phyloP scores from a whole-genome alignment of 2,888 invertebrate genomes.

The Smittia aterrima region DNA sequence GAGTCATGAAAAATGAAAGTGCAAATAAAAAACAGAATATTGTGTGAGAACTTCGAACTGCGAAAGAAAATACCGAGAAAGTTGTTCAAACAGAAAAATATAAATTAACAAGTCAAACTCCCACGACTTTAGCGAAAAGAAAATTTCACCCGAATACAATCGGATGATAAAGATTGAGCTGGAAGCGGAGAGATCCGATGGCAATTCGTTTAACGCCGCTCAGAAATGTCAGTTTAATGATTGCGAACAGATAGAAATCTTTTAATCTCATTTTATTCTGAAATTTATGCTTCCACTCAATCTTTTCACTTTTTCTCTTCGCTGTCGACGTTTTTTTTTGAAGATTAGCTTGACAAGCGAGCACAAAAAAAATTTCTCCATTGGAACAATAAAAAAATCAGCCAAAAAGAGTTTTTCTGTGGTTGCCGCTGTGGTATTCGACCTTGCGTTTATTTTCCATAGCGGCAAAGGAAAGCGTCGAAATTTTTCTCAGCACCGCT shows the following conservation, averaged over 20 bases:
- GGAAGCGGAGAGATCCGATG: background rate
- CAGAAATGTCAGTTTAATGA: background rate
- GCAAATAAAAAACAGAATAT: background rate
- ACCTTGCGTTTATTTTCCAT: conserved; percentile 30
- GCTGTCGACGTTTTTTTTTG: background rate
- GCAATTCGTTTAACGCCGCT: background rate
- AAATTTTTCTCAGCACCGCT: conserved; percentile 31
- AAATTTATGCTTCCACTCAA: background rate
- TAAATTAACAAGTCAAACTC: conserved; percentile 33
- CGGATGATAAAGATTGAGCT: background rate
- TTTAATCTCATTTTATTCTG: background rate
- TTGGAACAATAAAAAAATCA: background rate
- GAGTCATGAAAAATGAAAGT: conserved; percentile 19
- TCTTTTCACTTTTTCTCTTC: background rate
- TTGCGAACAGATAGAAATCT: background rate
- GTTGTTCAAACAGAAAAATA: background rate
- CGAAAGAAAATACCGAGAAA: background rate
- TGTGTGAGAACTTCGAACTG: background rate
- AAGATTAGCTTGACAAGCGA: conserved; percentile 3
- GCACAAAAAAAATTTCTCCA: background rate
- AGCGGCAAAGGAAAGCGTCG: conserved; percentile 23
- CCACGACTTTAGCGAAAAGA: conserved; percentile 25
- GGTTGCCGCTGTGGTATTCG: background rate
- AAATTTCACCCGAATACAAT: conserved; percentile 37
- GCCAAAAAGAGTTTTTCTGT: background rate